Base-by-base conservation (phyloP, 2,113 vertebrate species). In the Bothrops jararaca region DNA sequence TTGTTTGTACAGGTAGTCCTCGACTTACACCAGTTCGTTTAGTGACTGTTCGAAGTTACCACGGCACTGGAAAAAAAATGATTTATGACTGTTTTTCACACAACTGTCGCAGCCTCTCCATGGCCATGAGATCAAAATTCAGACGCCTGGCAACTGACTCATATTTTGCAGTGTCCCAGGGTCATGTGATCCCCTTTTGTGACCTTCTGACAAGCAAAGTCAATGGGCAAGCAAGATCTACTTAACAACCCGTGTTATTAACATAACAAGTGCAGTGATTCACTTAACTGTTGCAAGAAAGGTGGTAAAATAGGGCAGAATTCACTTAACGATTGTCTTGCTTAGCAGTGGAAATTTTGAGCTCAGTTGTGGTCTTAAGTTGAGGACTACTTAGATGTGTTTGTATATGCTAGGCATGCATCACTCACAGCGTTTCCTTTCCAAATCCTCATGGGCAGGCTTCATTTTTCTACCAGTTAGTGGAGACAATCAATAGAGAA, bases 141-240 rank as follows among this genome's bases (percentile, higher is more conserved):
- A 69, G 29, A 15, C 0, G 0, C 12, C 6, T n/a, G 13, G 29
- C 64, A n/a, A 5, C 29, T 15, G 64, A n/a, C 2, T n/a, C 29
- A 34, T 5, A n/a, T 2, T 69, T 34, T 69, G 29, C 29, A 34
- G n/a, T 69, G 34, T 69, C 29, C 60, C 29, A 13, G 64, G 64
- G 4, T 34, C 64, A 69, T 69, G 64, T 15, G 64, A 69, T 69
- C 12, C 5, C 12, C 29, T n/a, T 64, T 64, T 13, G 13, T 64
- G 60, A n/a, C 4, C 3, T n/a, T n/a, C 48, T 5, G 29, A n/a
- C 60, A n/a, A n/a, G 29, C 12, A 69, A 29, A 64, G 29, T 69
- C 60, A 15, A 69, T n/a, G 29, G 60, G 60, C 11, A 69, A 69
- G 26, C 60, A 69, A 15, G 12, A n/a, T 69, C 15, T 29, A 69